Evolutionary conservation across 2,888 invertebrate genomes (phyloP), one percentile per base, ranked within the genome.

Genomic region (Oscheius sp.): DNA sequence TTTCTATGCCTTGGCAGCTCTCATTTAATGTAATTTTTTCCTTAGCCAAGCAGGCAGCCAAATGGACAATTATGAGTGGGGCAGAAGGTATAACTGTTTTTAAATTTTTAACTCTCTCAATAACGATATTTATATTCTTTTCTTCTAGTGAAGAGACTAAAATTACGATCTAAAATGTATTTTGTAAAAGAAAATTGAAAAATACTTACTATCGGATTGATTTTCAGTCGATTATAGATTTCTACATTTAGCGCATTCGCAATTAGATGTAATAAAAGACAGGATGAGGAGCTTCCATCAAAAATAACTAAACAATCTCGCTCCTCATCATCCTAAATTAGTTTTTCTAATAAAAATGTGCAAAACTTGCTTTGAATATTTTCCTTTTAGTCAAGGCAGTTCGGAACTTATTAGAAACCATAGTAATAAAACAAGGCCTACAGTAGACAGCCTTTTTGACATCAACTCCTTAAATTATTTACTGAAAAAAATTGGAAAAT

Each of bases 331-430:
- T 80, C 80, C 72, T 76, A 42, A 64, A 55, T 52, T 4, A 0
- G 33, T n/a, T 25, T 12, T 17, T 45, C 33, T 29, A 50, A 64
- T 20, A 5, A 25, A 33, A 42, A 46, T 48, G 10, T 29, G 1
- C 6, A 4, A 33, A 37, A 33, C 15, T 0, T 39, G 75, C 78
- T 71, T 75, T 79, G 39, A 75, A 82, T 20, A 82, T 74, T 23
- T 78, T 72, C 45, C 75, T 67, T 66, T 82, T 84, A 37, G 83
- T 85, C 10, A 84, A 37, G 3, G 81, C 63, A 6, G 81, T 75
- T 48, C 83, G 72, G 67, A 84, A 84, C 68, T 82, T 83, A 67
- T 82, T 81, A n/a, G 69, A 71, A 27, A 80, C 80, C 81, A 84
- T 84, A 27, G 72, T 72, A 12, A 80, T 64, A 71, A 82, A 84